Evolutionary conservation across 2,113 vertebrate genomes (phyloP).

Genomic region (Halcyon senegalensis): DNA sequence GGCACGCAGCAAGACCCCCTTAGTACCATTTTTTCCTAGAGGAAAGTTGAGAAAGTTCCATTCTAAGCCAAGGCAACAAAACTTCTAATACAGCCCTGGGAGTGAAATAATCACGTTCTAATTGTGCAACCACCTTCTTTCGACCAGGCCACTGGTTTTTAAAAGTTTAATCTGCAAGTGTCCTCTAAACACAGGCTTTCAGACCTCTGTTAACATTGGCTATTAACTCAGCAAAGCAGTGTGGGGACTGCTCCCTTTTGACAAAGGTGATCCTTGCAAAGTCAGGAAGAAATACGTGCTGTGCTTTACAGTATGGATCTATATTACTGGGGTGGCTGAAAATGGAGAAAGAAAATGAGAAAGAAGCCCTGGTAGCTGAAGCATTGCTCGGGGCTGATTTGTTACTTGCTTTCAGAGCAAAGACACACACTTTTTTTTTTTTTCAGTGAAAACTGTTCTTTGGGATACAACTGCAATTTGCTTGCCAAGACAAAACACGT

Average conservation of each 20-base stretch:
- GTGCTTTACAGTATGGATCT: background rate
- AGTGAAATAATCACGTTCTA: background rate
- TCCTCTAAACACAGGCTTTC: background rate
- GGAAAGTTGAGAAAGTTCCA: background rate
- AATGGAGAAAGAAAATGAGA: background rate
- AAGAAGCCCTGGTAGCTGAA: background rate
- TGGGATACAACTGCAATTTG: background rate
- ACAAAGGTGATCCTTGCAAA: conserved; percentile 31
- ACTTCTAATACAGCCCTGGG: background rate
- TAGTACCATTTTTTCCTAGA: background rate
- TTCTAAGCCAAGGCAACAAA: background rate
- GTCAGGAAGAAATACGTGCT: background rate
- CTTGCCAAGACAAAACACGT: background rate
- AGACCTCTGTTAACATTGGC: background rate
- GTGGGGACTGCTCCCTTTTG: conserved; percentile 9
- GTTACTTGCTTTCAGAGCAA: background rate
- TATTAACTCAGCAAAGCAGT: conserved; percentile 30
- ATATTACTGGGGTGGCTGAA: background rate
- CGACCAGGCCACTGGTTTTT: background rate
- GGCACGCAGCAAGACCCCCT: background rate
- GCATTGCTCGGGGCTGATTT: background rate
- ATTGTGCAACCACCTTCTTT: background rate
- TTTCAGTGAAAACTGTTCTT: background rate
- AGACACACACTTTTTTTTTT: background rate
- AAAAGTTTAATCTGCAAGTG: background rate